phyloP scores from a whole-genome alignment of 1,140 invertebrate genomes.

The Dysdera silvatica region DNA sequence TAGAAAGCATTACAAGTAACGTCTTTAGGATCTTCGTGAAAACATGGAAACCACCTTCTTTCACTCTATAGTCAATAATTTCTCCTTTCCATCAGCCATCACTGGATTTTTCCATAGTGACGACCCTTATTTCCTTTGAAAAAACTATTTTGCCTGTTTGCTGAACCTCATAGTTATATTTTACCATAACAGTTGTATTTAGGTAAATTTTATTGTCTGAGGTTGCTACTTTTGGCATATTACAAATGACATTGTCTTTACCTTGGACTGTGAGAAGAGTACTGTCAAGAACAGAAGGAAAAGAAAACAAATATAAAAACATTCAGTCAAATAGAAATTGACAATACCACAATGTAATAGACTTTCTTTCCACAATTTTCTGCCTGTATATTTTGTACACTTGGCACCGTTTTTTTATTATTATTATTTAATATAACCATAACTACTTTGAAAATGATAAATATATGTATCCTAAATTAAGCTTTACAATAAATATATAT shows the following conservation, averaged over 20 bases:
- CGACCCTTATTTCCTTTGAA: slow-evolving; percentile 74
- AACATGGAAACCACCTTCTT: slow-evolving; percentile 96
- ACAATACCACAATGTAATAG: too few species aligned
- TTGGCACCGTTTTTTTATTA: too few species aligned
- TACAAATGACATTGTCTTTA: slow-evolving; percentile 50
- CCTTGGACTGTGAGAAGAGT: too few species aligned
- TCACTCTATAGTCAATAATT: slow-evolving; percentile 62
- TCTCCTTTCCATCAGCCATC: slow-evolving; percentile 99
- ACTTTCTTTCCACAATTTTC: too few species aligned
- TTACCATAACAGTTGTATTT: slow-evolving; percentile 66
- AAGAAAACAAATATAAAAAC: too few species aligned
- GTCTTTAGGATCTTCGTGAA: slow-evolving; percentile 65
- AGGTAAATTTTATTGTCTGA: slow-evolving; percentile 23
- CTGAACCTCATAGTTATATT: slow-evolving; percentile 96
- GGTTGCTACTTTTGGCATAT: slow-evolving; percentile 12
- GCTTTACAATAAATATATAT: too few species aligned
- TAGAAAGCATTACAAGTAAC: slow-evolving; percentile 55
- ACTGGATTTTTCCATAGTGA: slow-evolving; percentile 91
- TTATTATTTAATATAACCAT: too few species aligned
- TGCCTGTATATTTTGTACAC: too few species aligned
- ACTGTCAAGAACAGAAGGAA: too few species aligned
- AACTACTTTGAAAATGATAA: too few species aligned
- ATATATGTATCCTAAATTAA: too few species aligned
- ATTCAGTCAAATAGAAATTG: too few species aligned
- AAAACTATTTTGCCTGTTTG: slow-evolving; percentile 92